Evolutionary conservation across 2,797 vertebrate species (phyloP).

Genomic region (Muscicapa comitata): DNA sequence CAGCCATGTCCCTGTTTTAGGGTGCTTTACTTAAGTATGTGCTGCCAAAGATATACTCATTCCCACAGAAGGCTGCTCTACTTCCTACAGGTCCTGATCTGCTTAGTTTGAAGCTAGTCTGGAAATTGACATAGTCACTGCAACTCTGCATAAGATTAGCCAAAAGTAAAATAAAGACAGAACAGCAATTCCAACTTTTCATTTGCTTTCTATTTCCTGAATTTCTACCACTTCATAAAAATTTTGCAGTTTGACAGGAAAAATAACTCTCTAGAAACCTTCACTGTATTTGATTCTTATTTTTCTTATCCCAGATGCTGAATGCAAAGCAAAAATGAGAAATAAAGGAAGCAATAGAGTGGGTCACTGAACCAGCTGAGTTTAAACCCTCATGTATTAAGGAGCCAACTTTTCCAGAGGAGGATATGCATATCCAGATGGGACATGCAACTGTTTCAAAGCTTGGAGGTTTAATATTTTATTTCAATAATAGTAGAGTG

Average conservation of each 20-base stretch:
- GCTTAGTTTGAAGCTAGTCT: background rate
- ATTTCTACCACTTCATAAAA: background rate
- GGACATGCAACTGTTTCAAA: conserved; percentile 82
- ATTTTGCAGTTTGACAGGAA: background rate
- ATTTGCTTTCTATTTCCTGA: background rate
- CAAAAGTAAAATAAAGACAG: background rate
- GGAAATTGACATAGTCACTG: background rate
- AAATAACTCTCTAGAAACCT: background rate
- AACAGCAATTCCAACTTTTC: background rate
- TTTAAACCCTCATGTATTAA: conserved; percentile 84
- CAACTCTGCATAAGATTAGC: background rate
- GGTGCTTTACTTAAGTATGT: background rate
- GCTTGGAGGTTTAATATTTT: conserved; percentile 43
- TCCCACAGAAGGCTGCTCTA: background rate
- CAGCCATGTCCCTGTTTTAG: background rate
- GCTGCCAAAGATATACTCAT: background rate
- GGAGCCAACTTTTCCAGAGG: conserved; percentile 83
- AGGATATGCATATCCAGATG: conserved; percentile 70
- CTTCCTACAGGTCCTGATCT: background rate
- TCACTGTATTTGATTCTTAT: background rate
- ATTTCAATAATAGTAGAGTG: background rate
- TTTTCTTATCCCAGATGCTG: conserved; percentile 74
- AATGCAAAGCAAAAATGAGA: conserved; percentile 87
- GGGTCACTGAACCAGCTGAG: conserved; percentile 78
- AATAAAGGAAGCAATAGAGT: conserved; percentile 78